Evolutionary conservation across 2,113 vertebrate genomes (phyloP).

Genomic region (Bubo scandiacus): DNA sequence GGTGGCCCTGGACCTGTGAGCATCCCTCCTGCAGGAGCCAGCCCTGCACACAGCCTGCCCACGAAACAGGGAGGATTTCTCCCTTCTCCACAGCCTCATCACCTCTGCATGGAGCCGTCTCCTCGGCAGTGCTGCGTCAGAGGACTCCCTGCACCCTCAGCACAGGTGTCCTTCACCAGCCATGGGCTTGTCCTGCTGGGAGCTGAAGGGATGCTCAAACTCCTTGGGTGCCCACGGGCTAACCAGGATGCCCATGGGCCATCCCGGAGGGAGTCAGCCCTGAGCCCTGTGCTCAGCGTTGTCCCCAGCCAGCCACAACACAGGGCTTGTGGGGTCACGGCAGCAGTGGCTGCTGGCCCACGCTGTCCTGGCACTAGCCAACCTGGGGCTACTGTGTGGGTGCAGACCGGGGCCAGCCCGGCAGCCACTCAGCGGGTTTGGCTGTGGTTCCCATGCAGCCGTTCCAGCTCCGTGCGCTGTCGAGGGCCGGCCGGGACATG

Average conservation of each 20-base stretch:
- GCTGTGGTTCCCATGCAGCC: no score
- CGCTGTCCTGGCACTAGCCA: not conserved
- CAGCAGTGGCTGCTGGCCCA: not conserved
- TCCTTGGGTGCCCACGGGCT: not conserved
- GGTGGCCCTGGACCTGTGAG: fast-evolving
- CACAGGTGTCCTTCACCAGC: not conserved
- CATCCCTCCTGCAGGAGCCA: not conserved
- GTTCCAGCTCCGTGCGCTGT: no score
- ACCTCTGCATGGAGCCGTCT: fast-evolving
- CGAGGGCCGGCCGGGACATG: no score
- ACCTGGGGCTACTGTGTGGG: not conserved
- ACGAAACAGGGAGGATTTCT: fast-evolving
- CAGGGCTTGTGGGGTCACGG: not conserved
- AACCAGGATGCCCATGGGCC: not conserved
- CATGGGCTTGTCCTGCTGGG: fast-evolving
- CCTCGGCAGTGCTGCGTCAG: not conserved
- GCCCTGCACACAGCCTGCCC: not conserved
- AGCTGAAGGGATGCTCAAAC: no score
- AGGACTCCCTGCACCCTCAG: not conserved
- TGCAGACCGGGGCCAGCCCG: not conserved
- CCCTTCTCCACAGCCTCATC: not conserved
- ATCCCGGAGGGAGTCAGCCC: not conserved
- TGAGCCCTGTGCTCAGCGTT: fast-evolving
- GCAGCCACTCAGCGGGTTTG: no score
- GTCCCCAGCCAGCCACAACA: not conserved